Evolutionary conservation across 1,140 invertebrate genomes (phyloP).

Genomic region (Aphelenchoides avenae): DNA sequence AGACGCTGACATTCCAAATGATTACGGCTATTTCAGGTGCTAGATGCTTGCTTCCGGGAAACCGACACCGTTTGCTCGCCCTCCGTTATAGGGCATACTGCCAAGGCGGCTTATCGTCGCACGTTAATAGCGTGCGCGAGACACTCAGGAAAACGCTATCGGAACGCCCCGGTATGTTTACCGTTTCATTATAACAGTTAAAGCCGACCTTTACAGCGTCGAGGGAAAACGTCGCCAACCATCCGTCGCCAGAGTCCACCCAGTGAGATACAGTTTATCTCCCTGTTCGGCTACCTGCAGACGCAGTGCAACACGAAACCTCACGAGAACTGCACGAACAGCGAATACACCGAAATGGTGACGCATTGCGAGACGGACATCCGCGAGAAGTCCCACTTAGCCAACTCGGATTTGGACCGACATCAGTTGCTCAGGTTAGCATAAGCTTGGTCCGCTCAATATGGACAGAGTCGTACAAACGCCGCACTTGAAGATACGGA

Average conservation of each 20-base stretch:
- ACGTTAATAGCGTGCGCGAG: constrained; percentile 1
- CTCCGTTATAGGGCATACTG: constrained; percentile 32
- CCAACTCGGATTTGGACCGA: constrained; percentile 31
- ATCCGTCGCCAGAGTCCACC: constrained; percentile 18
- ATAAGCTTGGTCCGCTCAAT: too few relatives aligned
- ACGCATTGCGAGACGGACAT: constrained; percentile 32
- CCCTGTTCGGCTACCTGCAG: constrained; percentile 43
- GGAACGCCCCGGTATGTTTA: not conserved
- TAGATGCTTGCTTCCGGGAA: constrained; percentile 38
- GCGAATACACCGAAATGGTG: constrained; percentile 26
- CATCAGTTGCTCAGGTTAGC: constrained; percentile 31
- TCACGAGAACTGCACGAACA: constrained; percentile 16
- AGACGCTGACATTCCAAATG: too few relatives aligned
- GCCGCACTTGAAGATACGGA: not conserved
- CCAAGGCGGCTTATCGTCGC: constrained; percentile 26
- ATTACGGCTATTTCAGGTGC: constrained; percentile 25
- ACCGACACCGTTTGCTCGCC: constrained; percentile 31
- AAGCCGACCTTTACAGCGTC: not conserved
- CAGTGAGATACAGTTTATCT: constrained; percentile 45
- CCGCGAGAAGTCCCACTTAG: constrained; percentile 11
- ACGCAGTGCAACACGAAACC: constrained; percentile 30
- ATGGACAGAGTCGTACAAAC: constrained; percentile 1
- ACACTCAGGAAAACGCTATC: constrained; percentile 15
- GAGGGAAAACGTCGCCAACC: constrained; percentile 8
- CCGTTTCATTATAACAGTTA: not conserved